A percentile compares a stretch with the other conserved stretches of the same genome.
phyloP scores from a whole-genome alignment of 53 echinoderm and acorn worm species.

The Echinometra lucunter region DNA sequence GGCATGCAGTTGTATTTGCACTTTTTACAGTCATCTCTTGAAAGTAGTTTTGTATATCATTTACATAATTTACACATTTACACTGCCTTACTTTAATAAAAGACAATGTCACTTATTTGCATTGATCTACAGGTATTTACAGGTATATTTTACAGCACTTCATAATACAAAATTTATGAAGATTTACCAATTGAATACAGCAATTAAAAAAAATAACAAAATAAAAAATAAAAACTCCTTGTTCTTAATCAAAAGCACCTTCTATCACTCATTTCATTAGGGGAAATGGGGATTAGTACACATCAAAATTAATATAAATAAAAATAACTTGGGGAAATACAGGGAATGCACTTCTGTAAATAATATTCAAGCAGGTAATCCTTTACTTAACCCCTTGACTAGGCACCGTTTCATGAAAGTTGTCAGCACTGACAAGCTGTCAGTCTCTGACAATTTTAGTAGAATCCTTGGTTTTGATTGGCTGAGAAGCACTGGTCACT shows the following conservation, averaged over 20 bases:
- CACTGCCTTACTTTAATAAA: background rate
- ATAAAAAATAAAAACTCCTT: background rate
- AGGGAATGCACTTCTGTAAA: background rate
- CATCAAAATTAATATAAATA: background rate
- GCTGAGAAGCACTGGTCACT: too few species aligned
- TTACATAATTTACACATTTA: conserved; percentile 45
- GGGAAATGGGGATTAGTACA: background rate
- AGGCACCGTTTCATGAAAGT: too few species aligned
- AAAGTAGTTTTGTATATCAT: conserved; percentile 50
- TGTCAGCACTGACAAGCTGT: too few species aligned
- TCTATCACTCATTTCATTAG: background rate
- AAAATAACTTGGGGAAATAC: background rate
- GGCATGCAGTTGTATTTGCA: conserved; percentile 69
- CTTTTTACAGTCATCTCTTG: conserved; percentile 18
- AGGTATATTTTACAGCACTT: background rate
- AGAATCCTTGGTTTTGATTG: too few species aligned
- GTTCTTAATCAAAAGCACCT: conserved; percentile 1
- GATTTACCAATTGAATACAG: background rate
- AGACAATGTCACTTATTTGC: conserved; percentile 23
- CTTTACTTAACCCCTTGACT: background rate
- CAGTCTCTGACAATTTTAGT: too few species aligned
- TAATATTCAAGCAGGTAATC: background rate
- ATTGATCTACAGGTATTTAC: conserved; percentile 22
- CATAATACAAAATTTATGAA: background rate
- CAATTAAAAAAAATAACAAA: background rate